Percentiles rank a stretch among this genome's conserved stretches.
phyloP scores from a whole-genome alignment of 1,140 invertebrate genomes.

The Meteorus sp. region DNA sequence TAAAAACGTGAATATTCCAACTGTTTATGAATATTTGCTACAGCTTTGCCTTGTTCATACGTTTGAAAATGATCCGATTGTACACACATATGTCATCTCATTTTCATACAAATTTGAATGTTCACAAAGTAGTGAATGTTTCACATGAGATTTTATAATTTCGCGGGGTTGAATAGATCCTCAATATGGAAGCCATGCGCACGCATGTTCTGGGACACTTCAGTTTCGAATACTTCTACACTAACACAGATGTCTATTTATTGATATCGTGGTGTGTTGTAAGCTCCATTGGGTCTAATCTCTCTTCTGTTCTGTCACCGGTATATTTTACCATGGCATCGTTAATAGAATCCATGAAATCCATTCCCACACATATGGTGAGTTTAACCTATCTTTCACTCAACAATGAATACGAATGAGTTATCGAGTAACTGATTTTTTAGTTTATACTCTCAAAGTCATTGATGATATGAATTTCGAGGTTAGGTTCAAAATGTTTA shows the following conservation, averaged over 20 bases:
- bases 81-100: too few relatives aligned
- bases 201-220: too few relatives aligned
- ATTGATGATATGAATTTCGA: conserved; percentile 1
- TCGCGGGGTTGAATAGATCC: background rate
- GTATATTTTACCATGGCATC: conserved; percentile 35
- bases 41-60: too few relatives aligned
- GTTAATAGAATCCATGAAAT: conserved; percentile 49
- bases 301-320: conserved; percentile 14
- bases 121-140: background rate
- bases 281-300: background rate
- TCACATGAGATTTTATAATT: background rate
- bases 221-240: too few relatives aligned
- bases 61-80: too few relatives aligned
- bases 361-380: conserved; percentile 67
- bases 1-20: too few relatives aligned
- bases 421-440: conserved; percentile 17
- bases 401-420: background rate
- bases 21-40: too few relatives aligned
- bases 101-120: too few relatives aligned
- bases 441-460: background rate
- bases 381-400: conserved; percentile 26
- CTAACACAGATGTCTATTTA: too few relatives aligned
- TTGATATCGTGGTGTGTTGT: too few relatives aligned
- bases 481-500: conserved; percentile 29
- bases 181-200: too few relatives aligned